Evolutionary conservation across 2,113 vertebrate species (phyloP).

Genomic region (Sphaerodactylus townsendi): DNA sequence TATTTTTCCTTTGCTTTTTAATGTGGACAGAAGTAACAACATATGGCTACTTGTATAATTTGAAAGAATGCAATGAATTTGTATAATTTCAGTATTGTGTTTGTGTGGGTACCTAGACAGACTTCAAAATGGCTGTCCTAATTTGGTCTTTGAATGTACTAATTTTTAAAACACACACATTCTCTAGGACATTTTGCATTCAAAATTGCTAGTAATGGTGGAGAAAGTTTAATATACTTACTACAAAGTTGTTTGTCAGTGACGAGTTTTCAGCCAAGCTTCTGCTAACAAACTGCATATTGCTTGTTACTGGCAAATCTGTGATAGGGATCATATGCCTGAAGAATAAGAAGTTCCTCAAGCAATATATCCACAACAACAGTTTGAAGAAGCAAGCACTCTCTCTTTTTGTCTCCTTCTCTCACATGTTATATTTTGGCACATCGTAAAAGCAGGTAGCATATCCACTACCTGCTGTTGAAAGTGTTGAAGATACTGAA

Average conservation of each 20-base stretch:
- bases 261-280: constrained; percentile 43
- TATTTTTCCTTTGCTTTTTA: constrained; percentile 20
- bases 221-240: neutral
- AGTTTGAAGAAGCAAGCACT: constrained; percentile 70
- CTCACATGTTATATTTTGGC: constrained; percentile 76
- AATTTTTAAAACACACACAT: neutral
- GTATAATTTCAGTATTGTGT: constrained; percentile 46
- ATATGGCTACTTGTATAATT: neutral
- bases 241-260: constrained; percentile 37
- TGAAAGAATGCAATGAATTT: neutral
- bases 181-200: neutral
- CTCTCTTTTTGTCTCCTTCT: constrained; percentile 56
- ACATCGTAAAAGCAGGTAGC: constrained; percentile 81
- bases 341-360: constrained; percentile 70
- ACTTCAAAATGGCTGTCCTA: constrained; percentile 52
- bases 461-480: constrained; percentile 84
- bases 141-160: constrained; percentile 49
- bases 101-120: constrained; percentile 42
- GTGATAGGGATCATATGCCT: constrained; percentile 69
- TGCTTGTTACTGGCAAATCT: constrained; percentile 69
- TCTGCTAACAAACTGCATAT: constrained; percentile 60
- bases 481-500: constrained; percentile 83
- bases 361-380: constrained; percentile 74
- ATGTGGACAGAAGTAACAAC: constrained; percentile 46
- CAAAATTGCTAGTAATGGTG: accelerated